These are phyloP conservation scores for Macaca fascicularis DNA, from an alignment of 2,113 vertebrate genomes.

Conservation along the genomic window T2T-MFA8v1.1 NC_088392.1:7751501-7752000, in stretches of 20 bases:
- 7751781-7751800: not conserved
- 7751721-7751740: not conserved
- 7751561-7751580: not conserved
- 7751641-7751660: not conserved
- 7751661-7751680: not conserved
- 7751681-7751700: not conserved
- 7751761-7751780: not conserved
- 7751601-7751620: not conserved
- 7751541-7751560: not conserved
- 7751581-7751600: not conserved
- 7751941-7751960: not conserved
- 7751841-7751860: rapidly evolving
- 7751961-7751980: not conserved
- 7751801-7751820: too few species aligned
- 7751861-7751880: rapidly evolving
- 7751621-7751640: not conserved
- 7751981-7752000: too few species aligned
- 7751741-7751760: not conserved
- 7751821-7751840: not conserved
- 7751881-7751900: rapidly evolving
- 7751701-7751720: not conserved
- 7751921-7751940: not conserved
- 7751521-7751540: not conserved
- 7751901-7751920: not conserved
- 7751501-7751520: not conserved